Evolutionary conservation across 92 coral and sea anemone genomes (phyloP), one percentile per base, ranked within the genome.

Genomic region (Pocillopora meandrina): DNA sequence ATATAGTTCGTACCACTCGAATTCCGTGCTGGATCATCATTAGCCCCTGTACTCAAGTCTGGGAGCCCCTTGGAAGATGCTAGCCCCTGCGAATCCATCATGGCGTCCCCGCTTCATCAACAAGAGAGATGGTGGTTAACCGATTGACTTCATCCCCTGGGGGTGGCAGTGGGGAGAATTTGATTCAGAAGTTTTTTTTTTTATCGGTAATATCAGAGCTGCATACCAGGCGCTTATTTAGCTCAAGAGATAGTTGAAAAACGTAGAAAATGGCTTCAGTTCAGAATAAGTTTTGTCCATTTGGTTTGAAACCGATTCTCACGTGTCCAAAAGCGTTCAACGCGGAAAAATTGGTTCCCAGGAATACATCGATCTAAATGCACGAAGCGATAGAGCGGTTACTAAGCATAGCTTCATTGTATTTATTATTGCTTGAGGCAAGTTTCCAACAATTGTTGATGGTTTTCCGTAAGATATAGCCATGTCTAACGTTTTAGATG

Each of bases 51-150:
- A 56, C 77, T 77, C 71, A 74, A 65, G 15, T 89, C 87, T 86
- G 98, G 98, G 98, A 96, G 80, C 98, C 98, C 98, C 99, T 92
- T 90, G 80, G 92, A 92, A 89, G 89, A 70, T 21, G 83, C 82
- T 89, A 93, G 99, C 95, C 99, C 99, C 99, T 96, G 98, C 78
- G 96, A 91, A 86, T 89, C 98, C 89, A 90, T 93, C 93, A 87
- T 93, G 97, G 97, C 94, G 93, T 92, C 99, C 99, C 96, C 92
- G 86, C 92, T 86, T 91, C 71, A 52, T 49, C 79, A 63, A 83
- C 80, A 83, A 83, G 80, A 83, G 72, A 74, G 73, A 83, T 83
- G 86, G 86, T 63, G 65, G 59, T 9, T 72, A 74, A 16, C 65
- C 74, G 33, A 72, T 74, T 72, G 74, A 3, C 33, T 13, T 1